Evolutionary conservation across 2,888 invertebrate genomes (phyloP).

Genomic region (Adineta ricciae): DNA sequence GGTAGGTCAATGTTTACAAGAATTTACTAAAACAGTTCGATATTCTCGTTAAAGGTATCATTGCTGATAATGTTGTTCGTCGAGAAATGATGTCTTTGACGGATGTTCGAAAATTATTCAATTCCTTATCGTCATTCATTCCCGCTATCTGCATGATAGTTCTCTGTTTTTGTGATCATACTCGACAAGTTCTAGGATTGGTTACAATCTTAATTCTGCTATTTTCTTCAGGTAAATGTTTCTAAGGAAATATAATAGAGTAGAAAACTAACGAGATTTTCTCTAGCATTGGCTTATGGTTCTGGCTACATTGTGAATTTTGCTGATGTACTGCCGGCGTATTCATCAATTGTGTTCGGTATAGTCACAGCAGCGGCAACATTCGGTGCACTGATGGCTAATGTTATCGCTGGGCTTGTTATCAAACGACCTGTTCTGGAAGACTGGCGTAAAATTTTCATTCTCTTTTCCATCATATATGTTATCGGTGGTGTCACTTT

Average conservation of each 20-base stretch:
- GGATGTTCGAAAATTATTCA: neutral
- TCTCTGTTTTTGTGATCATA: neutral
- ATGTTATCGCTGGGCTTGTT: neutral
- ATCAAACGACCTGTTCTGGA: neutral
- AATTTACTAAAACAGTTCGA: no score
- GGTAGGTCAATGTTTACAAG: neutral
- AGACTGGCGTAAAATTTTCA: slow-evolving; percentile 25
- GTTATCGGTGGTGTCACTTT: slow-evolving; percentile 24
- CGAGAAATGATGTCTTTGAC: neutral
- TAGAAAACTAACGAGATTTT: no score
- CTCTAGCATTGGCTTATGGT: neutral
- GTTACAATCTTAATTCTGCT: neutral
- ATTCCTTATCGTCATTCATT: neutral
- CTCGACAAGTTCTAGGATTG: neutral
- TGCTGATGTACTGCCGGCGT: neutral
- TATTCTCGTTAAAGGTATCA: neutral
- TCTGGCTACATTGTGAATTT: neutral
- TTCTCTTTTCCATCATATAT: slow-evolving; percentile 2
- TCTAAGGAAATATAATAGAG: no score
- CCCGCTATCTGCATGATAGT: neutral
- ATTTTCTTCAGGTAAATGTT: neutral
- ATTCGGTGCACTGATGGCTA: neutral
- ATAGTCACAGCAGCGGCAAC: neutral
- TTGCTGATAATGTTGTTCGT: neutral
- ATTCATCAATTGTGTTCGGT: neutral